Percentiles rank a stretch among this genome's conserved stretches.
Conservation (phyloP, 2,797 vertebrate species). For the Sebastes nivosus region DNA sequence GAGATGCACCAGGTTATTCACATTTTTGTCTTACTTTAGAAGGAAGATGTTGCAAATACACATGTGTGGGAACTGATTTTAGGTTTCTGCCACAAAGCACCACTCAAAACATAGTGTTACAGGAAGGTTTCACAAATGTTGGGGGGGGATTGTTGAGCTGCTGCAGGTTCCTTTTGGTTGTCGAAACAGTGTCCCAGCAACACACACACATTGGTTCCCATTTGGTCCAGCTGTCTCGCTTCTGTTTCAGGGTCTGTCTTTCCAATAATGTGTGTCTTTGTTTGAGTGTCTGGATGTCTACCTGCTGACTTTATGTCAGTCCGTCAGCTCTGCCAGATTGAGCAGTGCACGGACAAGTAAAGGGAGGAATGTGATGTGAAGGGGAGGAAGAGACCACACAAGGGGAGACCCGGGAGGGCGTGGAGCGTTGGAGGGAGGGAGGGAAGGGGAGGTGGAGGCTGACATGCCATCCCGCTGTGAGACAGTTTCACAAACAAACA, state of each 20-base stretch:
- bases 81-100: not conserved
- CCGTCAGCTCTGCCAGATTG: slow-evolving; percentile 34
- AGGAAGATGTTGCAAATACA: not conserved
- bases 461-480: slow-evolving; percentile 61
- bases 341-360: slow-evolving; percentile 53
- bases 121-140: not conserved
- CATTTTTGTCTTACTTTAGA: slow-evolving; percentile 1
- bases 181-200: slow-evolving; percentile 12
- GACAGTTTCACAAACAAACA: slow-evolving; percentile 61
- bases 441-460: slow-evolving; percentile 9
- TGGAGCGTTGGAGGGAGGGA: slow-evolving; percentile 22
- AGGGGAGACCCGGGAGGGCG: slow-evolving; percentile 57
- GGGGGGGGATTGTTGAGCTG: not conserved
- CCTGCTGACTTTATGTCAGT: slow-evolving; percentile 50
- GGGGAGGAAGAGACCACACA: slow-evolving; percentile 76
- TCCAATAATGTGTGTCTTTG: not conserved
- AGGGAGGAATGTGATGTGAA: slow-evolving; percentile 74
- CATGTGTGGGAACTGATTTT: not conserved
- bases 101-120: not conserved
- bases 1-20: slow-evolving; percentile 7
- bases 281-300: slow-evolving; percentile 39
- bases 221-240: slow-evolving; percentile 7
- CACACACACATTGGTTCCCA: slow-evolving; percentile 5
- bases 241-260: not conserved
- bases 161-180: slow-evolving; percentile 13